Conservation (phyloP, 2,888 invertebrate genomes). For the Leptopterna dolabrata region DNA sequence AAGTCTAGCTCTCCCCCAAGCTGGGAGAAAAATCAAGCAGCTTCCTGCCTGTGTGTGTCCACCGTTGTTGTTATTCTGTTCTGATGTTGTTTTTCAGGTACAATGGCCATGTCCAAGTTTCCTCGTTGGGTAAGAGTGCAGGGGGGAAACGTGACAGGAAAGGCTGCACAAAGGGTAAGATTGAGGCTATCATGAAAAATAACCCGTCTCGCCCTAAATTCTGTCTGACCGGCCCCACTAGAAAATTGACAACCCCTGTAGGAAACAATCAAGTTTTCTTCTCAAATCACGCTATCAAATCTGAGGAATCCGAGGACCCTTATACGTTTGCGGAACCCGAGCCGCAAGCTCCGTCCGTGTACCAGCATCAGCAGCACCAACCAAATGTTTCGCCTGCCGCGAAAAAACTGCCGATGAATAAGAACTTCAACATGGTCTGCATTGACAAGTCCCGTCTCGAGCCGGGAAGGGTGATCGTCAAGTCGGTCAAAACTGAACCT, state of each 20-base stretch:
- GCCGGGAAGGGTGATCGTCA: conserved; percentile 44
- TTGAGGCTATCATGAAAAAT: conserved; percentile 64
- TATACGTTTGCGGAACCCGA: conserved; percentile 63
- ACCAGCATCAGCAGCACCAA: conserved; percentile 53
- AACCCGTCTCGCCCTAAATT: conserved; percentile 61
- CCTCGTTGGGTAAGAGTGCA: conserved; percentile 61
- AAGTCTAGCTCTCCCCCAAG: too few species aligned
- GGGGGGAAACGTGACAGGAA: conserved; percentile 63
- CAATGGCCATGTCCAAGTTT: conserved; percentile 63
- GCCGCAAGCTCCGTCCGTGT: conserved; percentile 60
- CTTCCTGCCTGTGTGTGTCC: too few species aligned
- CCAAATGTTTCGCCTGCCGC: background rate
- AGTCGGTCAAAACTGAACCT: conserved; percentile 37
- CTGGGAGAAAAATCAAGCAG: too few species aligned
- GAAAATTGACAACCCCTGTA: conserved; percentile 46
- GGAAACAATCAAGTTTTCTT: conserved; percentile 45
- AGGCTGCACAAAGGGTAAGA: conserved; percentile 64
- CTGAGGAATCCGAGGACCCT: conserved; percentile 60
- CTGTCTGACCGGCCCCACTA: conserved; percentile 50
- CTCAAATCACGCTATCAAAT: conserved; percentile 34
- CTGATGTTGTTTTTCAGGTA: conserved; percentile 59
- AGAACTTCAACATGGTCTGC: conserved; percentile 57
- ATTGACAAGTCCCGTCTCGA: conserved; percentile 58
- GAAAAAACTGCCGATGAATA: conserved; percentile 40
- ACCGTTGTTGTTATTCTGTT: background rate